Percentiles rank a stretch among this genome's conserved stretches.
phyloP scores from a whole-genome alignment of 2,113 vertebrate genomes.

The Dascyllus trimaculatus region DNA sequence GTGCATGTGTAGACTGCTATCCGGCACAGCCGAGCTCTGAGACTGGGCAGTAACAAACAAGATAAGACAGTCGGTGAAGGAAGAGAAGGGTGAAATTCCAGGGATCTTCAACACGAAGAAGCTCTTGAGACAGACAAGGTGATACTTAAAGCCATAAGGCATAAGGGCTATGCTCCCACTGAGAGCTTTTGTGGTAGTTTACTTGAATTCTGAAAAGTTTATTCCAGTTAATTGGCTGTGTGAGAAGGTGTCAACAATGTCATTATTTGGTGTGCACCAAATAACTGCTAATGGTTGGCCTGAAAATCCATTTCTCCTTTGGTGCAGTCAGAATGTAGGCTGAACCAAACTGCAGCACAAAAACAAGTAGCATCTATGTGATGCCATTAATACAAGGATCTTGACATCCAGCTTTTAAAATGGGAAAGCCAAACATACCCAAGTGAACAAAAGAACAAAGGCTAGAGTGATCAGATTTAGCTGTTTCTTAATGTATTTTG shows the following conservation, averaged over 20 bases:
- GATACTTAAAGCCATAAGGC: slow-evolving; percentile 43
- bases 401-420: neutral
- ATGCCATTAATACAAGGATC: neutral
- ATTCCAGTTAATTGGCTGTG: slow-evolving; percentile 25
- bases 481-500: too few species aligned
- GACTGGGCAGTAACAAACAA: slow-evolving; percentile 64
- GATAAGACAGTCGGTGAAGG: slow-evolving; percentile 65
- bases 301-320: neutral
- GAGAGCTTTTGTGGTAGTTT: slow-evolving; percentile 4
- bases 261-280: slow-evolving; percentile 15
- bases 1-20: slow-evolving; percentile 28
- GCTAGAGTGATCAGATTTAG: too few species aligned
- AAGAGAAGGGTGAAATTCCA: slow-evolving; percentile 46
- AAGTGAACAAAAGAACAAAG: too few species aligned
- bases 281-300: neutral
- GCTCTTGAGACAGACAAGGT: slow-evolving; percentile 46
- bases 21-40: slow-evolving; percentile 34
- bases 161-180: slow-evolving; percentile 1
- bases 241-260: slow-evolving; percentile 5
- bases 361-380: neutral
- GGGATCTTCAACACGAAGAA: slow-evolving; percentile 41
- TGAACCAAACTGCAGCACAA: neutral
- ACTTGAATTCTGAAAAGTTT: slow-evolving; percentile 22
- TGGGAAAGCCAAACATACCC: too few species aligned
- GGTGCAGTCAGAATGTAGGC: slow-evolving; percentile 3